phyloP scores from a whole-genome alignment of 2,888 invertebrate species.

The Cinara cedri region DNA sequence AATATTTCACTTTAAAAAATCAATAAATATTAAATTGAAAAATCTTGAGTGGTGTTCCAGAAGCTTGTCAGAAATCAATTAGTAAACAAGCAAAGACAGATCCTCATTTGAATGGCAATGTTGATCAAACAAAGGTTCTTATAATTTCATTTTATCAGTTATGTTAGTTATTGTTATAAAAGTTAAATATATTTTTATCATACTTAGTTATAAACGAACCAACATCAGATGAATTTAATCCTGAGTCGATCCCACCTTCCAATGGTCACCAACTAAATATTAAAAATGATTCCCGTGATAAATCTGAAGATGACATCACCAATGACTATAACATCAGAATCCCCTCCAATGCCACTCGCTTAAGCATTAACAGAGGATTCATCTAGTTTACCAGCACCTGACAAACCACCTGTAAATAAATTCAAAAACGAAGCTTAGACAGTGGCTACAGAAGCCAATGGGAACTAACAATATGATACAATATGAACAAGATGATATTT shows the following conservation, averaged over 20 bases:
- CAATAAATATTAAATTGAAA: too few relatives aligned
- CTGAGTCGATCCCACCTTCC: slow-evolving; percentile 66
- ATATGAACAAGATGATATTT: too few relatives aligned
- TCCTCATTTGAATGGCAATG: slow-evolving; percentile 60
- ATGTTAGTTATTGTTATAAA: background rate
- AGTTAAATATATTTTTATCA: slow-evolving; percentile 31
- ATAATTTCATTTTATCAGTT: background rate
- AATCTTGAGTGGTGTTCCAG: slow-evolving; percentile 79
- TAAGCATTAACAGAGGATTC: slow-evolving; percentile 53
- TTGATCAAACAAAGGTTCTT: slow-evolving; percentile 55
- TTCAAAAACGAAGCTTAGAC: slow-evolving; percentile 58
- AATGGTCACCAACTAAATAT: slow-evolving; percentile 64
- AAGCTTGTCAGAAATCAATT: slow-evolving; percentile 57
- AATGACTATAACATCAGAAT: slow-evolving; percentile 61
- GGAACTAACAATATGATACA: slow-evolving; percentile 27
- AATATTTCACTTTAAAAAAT: too few relatives aligned
- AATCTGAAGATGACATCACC: slow-evolving; percentile 63
- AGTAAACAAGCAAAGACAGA: slow-evolving; percentile 43
- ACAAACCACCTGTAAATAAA: slow-evolving; percentile 64
- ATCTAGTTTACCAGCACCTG: slow-evolving; percentile 50
- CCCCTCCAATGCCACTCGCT: slow-evolving; percentile 57
- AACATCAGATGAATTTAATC: slow-evolving; percentile 78
- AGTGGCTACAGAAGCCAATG: slow-evolving; percentile 57
- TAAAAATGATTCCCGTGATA: slow-evolving; percentile 77
- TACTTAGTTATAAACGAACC: slow-evolving; percentile 62